Base-by-base conservation (phyloP, 2,888 invertebrate species). In the Cerastoderma edule region DNA sequence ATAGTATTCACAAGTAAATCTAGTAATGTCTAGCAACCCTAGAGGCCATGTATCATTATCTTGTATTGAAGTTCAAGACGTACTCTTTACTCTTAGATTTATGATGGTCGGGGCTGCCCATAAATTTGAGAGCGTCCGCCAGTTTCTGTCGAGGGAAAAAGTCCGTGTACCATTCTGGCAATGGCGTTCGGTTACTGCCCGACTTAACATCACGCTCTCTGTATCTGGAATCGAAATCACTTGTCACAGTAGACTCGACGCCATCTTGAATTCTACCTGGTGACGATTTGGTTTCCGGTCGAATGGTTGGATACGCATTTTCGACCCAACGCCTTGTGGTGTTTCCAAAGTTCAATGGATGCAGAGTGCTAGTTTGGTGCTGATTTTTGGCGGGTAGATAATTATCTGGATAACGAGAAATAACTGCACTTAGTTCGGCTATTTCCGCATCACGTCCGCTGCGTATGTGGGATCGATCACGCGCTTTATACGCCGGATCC, bases 61-160 rank as follows among this genome's bases (percentile, higher is more conserved):
- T 72, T 44, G 75, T 75, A 33, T 79, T 54, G 64, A 80, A 80
- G 33, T 80, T 68, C 13, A 82, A 53, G 10, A 72, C 82, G 50
- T 72, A 82, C 46, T 79, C 82, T 33, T 54, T 39, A 33, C 71
- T 76, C 24, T 46, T 56, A n/a, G 75, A 35, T 13, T 65, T 69
- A 13, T 70, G 79, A 16, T 56, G 70, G 1, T 65, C 56, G 64
- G 72, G 73, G 32, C 78, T 64, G 4, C 82, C 82, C 78, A 82
- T 82, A 27, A 82, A 82, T 63, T 79, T 82, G 67, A 82, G 44
- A 0, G 82, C 72, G 27, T 72, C 71, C 5, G 79, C 79, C 6
- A 82, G 72, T 54, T 79, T 77, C n/a, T 75, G 71, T 66, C 70
- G 57, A 16, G 79, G 73, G 27, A 78, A 75, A n/a, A 75, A 72